Evolutionary conservation across 2,888 invertebrate species (phyloP), one percentile per base, ranked within the genome.

Genomic region (Rotaria magnacalcarata): DNA sequence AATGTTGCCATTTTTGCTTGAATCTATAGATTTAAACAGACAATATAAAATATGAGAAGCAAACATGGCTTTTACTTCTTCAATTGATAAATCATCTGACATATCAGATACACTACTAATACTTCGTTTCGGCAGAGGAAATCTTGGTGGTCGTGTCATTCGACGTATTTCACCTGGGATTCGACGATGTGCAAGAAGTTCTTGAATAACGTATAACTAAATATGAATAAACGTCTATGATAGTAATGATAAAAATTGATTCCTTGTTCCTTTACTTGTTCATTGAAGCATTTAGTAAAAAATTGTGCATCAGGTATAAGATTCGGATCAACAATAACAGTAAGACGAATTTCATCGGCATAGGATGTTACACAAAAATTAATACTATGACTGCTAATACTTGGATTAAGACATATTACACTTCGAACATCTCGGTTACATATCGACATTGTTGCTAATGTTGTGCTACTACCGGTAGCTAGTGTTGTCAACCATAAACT

Each of bases 401-500:
- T 50, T 43, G 86, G 86, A 85, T 85, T 85, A 86, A 86, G 80
- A 56, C 85, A 86, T n/a, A 86, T 60, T 27, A 85, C 43, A 41
- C 80, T 74, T 56, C 84, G 75, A 50, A 86, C 74, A 80, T 85
- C 85, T 75, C 84, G 75, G 80, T 85, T 86, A 41, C 85, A 86
- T 14, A 86, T 43, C 0, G 86, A 86, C 60, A 86, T 50, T 24
- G 86, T 85, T 47, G 86, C 75, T 85, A 86, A 80, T 80, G 80
- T 24, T 43, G 80, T 80, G 47, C 80, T 80, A n/a, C 47, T 80
- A 14, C 80, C 80, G 24, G 80, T 47, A 21, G 80, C 47, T 24
- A 80, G 5, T 80, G 80, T 80, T 21, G 47, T 80, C 47, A 80
- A 80, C 80, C 80, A 80, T 47, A 80, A 47, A 47, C 47, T 47